Percentiles rank a stretch among this genome's conserved stretches.
Conservation (phyloP, 2,113 vertebrate genomes). For the Ornithorhynchus anatinus region DNA sequence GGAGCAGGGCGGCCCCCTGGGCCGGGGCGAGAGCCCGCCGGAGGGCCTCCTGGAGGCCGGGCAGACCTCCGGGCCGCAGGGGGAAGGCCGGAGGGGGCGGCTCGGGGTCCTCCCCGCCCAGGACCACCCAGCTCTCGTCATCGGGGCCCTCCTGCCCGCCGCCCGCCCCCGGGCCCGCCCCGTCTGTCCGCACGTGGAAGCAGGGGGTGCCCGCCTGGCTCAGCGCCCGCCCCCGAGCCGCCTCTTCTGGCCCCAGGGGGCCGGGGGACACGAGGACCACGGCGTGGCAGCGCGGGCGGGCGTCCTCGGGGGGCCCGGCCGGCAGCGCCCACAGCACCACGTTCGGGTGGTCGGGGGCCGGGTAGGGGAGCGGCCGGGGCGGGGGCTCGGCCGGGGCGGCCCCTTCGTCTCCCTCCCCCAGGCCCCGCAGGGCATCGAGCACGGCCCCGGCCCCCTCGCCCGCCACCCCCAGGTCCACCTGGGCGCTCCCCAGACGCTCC, state of each 20-base stretch:
- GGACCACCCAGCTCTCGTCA: conserved; percentile 46
- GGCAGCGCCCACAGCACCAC: conserved; percentile 71
- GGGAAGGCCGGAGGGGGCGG: conserved; percentile 40
- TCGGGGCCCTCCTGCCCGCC: background rate
- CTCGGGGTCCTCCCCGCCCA: background rate
- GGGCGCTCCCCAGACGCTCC: conserved; percentile 56
- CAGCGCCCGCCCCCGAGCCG: conserved; percentile 54
- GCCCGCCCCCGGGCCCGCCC: conserved; percentile 7
- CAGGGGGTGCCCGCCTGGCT: conserved; percentile 48
- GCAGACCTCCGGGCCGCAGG: conserved; percentile 37
- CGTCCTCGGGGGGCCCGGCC: conserved; percentile 2
- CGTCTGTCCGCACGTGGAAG: conserved; percentile 56
- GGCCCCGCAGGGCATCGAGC: conserved; percentile 60
- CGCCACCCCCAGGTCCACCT: conserved; percentile 55
- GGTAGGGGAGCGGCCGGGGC: conserved; percentile 31
- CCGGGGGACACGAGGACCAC: conserved; percentile 64
- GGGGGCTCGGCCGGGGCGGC: conserved; percentile 30
- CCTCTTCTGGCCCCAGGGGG: conserved; percentile 45
- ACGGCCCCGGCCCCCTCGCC: conserved; percentile 43
- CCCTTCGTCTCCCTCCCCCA: conserved; percentile 43
- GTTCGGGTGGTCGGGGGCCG: conserved; percentile 62
- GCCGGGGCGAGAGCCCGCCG: conserved; percentile 19
- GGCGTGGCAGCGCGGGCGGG: conserved; percentile 35
- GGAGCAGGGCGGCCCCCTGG: conserved; percentile 54
- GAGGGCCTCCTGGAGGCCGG: conserved; percentile 38